Percentiles rank a stretch among this genome's conserved stretches.
Conservation (phyloP, 2,888 invertebrate species). For the Drymonia ruficornis region DNA sequence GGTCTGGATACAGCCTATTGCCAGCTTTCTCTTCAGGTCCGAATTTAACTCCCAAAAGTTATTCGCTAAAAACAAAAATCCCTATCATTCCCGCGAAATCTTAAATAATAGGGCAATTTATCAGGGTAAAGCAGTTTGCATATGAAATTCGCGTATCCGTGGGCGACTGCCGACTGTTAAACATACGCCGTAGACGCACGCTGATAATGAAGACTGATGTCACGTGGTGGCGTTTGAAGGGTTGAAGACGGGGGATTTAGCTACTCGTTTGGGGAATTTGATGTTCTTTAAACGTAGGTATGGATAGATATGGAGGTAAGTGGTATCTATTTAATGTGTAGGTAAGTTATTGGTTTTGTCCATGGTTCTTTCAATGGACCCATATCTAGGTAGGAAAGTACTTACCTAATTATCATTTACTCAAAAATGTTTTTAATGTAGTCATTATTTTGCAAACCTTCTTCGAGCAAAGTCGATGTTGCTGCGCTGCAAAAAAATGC, state of each 20-base stretch:
- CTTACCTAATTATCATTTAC: too few species aligned
- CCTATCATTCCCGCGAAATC: constrained; percentile 71
- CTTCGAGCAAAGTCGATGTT: too few species aligned
- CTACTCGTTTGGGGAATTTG: background rate
- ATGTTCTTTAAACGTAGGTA: background rate
- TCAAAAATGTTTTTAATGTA: too few species aligned
- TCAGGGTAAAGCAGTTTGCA: constrained; percentile 73
- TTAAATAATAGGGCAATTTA: constrained; percentile 78
- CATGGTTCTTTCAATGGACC: too few species aligned
- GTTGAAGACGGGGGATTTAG: constrained; percentile 8
- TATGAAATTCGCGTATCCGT: constrained; percentile 68
- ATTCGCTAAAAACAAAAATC: constrained; percentile 52
- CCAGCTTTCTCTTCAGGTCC: background rate
- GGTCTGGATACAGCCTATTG: too few species aligned
- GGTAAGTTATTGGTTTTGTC: too few species aligned
- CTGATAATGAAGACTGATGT: constrained; percentile 40
- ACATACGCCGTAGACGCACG: constrained; percentile 36
- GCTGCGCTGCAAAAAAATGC: too few species aligned
- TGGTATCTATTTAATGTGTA: too few species aligned
- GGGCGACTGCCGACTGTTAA: constrained; percentile 62
- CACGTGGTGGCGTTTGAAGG: constrained; percentile 4
- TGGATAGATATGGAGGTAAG: too few species aligned
- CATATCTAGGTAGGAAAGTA: too few species aligned
- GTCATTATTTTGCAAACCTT: too few species aligned
- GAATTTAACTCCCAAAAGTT: constrained; percentile 1